Evolutionary conservation across 2,888 invertebrate species (phyloP).

Genomic region (Gisinianus flammeolus): DNA sequence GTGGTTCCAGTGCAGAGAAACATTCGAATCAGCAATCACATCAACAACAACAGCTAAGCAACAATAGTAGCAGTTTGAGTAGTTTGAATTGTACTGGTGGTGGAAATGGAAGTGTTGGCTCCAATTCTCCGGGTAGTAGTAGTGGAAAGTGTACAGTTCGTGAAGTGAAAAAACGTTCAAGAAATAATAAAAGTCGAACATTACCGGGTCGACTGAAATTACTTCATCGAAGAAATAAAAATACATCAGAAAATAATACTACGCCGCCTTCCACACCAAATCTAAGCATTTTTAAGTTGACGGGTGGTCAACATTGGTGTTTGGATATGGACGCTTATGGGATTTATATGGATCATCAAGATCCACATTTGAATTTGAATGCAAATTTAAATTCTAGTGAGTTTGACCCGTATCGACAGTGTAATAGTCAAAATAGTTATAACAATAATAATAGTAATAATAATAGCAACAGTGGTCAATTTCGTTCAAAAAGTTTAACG

Average conservation of each 20-base stretch:
- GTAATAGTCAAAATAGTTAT: slow-evolving; percentile 28
- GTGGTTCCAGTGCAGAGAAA: neutral
- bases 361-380: slow-evolving; percentile 1
- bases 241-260: slow-evolving; percentile 9
- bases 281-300: slow-evolving; percentile 53
- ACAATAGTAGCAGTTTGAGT: slow-evolving; percentile 20
- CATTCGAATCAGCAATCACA: slow-evolving; percentile 1
- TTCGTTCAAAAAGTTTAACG: slow-evolving; percentile 54
- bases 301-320: slow-evolving; percentile 54
- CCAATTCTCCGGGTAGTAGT: neutral
- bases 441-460: neutral
- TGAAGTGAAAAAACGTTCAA: slow-evolving; percentile 58
- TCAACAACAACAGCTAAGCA: neutral
- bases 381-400: neutral
- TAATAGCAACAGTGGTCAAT: slow-evolving; percentile 9
- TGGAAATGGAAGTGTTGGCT: slow-evolving; percentile 14
- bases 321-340: slow-evolving; percentile 56
- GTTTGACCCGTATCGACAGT: neutral
- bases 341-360: slow-evolving; percentile 46
- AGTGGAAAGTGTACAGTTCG: slow-evolving; percentile 53
- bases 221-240: slow-evolving; percentile 14
- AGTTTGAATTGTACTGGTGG: slow-evolving; percentile 39
- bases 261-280: slow-evolving; percentile 50
- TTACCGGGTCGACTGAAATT: slow-evolving; percentile 53
- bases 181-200: slow-evolving; percentile 55